These are phyloP conservation scores for Decapterus maruadsi DNA, from an alignment of 2,797 vertebrate species.

Conservation along the genomic window DNA sequence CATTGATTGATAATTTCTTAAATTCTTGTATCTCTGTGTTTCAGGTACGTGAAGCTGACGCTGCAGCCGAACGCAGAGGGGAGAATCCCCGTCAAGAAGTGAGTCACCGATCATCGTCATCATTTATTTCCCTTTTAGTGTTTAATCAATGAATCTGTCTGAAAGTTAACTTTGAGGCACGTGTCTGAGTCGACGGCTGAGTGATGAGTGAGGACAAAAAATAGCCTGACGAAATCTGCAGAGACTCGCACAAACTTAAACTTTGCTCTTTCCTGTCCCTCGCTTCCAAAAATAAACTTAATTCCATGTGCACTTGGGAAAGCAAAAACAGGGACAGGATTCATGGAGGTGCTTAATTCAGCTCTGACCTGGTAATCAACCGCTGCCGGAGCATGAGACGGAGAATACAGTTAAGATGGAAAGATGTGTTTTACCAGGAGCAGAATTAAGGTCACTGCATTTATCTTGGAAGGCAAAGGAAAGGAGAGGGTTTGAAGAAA, in stretches of 20 bases:
- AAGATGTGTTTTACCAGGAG: conserved; percentile 42
- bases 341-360: conserved; percentile 78
- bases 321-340: conserved; percentile 82
- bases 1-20: neutral
- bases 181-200: conserved; percentile 16
- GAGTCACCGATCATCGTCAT: conserved; percentile 69
- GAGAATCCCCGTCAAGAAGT: conserved; percentile 97
- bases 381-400: conserved; percentile 54
- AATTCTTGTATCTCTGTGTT: conserved; percentile 22
- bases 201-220: conserved; percentile 39
- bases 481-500: neutral
- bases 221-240: conserved; percentile 63
- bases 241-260: conserved; percentile 69
- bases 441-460: conserved; percentile 56
- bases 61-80: conserved; percentile 95
- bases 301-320: conserved; percentile 79
- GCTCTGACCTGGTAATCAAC: conserved; percentile 80
- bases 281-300: conserved; percentile 77
- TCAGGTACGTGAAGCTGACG: conserved; percentile 90
- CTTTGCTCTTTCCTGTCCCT: conserved; percentile 74
- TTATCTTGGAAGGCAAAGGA: conserved; percentile 13
- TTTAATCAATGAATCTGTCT: conserved; percentile 21
- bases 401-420: conserved; percentile 54
- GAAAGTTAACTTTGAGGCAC: conserved; percentile 20
- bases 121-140: neutral